Conservation (phyloP, 1,140 invertebrate genomes). For the Leptonema lineaticorne region DNA sequence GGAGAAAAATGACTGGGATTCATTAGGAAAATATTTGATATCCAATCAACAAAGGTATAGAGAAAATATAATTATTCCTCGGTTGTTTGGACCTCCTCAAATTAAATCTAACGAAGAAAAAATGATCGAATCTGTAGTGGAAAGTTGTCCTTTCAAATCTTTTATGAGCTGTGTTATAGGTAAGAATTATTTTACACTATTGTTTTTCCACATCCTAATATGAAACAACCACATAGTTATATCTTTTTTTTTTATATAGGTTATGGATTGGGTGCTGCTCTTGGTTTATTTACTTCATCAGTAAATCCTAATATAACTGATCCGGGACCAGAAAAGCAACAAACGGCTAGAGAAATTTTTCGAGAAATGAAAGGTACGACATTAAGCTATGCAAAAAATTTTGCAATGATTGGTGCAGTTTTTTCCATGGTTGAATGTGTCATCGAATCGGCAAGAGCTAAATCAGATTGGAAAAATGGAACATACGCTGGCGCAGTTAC, state of each 20-base stretch:
- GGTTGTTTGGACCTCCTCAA: conserved; percentile 68
- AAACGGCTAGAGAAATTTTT: conserved; percentile 81
- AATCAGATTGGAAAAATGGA: conserved; percentile 95
- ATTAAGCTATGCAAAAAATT: conserved; percentile 94
- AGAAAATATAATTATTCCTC: conserved; percentile 82
- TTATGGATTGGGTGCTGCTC: conserved; percentile 88
- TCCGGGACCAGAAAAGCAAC: conserved; percentile 73
- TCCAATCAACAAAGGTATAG: conserved; percentile 67
- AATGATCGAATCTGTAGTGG: conserved; percentile 80
- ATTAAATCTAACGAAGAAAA: conserved; percentile 88
- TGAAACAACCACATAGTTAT: neutral
- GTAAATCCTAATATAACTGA: conserved; percentile 85
- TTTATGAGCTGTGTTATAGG: conserved; percentile 87
- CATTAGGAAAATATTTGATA: conserved; percentile 65
- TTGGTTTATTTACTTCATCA: conserved; percentile 94
- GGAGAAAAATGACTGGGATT: conserved; percentile 57
- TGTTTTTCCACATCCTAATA: no score
- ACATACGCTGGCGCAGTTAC: conserved; percentile 92
- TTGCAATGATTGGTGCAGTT: conserved; percentile 90
- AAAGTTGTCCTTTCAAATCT: conserved; percentile 92
- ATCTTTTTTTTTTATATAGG: conserved; percentile 58
- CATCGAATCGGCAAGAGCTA: conserved; percentile 90
- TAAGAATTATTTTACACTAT: conserved; percentile 48
- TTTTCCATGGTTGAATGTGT: conserved; percentile 92
- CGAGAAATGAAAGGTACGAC: conserved; percentile 91